Base-by-base conservation (phyloP, 2,797 vertebrate species). In the Smutsia temminckii region DNA sequence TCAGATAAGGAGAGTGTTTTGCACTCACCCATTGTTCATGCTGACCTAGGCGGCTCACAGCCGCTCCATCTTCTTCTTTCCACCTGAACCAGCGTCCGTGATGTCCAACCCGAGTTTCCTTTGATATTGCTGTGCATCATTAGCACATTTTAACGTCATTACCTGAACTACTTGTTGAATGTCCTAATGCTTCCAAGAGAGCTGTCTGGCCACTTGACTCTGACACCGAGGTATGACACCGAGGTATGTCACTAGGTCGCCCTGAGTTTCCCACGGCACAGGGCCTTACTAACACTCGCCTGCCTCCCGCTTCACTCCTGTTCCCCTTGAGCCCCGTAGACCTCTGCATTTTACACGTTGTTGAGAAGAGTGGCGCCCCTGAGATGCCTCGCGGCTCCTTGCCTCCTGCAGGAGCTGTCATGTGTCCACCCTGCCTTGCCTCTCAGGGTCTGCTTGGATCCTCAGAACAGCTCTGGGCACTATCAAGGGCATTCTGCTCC, bases 1-100 rank as follows among this genome's bases (percentile, higher is more conserved):
- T 25, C 23, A 29, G 14, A 25, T 21, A 27, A 72, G 8, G 27
- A 5, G 11, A 42, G 42, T 13, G 14, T 4, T 9, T 53, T 4
- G 16, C 3, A 0, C 14, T n/a, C 2, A 3, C 25, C 55, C 4
- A 5, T 2, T 55, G 34, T 4, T 59, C 7, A 8, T 4, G 3
- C 32, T 4, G 2, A 40, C 18, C 2, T 5, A 6, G 6, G 14
- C 6, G 2, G 57, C 9, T 2, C 11, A 18, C 8, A 71, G 64
- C 18, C 29, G 9, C 17, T 16, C 1, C 21, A 10, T 40, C 7
- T 14, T 66, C 2, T n/a, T 17, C n/a, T 25, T 37, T 94, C 32
- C 63, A 66, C 10, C 55, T 13, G 49, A 66, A 13, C 13, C 20
- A 16, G 27, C 6, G 16, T 40, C 42, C 49, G 5, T 25, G 37